Evolutionary conservation across 1,140 invertebrate species (phyloP), one percentile per base, ranked within the genome.

Genomic region (Pseudomyrmex flavicornis): DNA sequence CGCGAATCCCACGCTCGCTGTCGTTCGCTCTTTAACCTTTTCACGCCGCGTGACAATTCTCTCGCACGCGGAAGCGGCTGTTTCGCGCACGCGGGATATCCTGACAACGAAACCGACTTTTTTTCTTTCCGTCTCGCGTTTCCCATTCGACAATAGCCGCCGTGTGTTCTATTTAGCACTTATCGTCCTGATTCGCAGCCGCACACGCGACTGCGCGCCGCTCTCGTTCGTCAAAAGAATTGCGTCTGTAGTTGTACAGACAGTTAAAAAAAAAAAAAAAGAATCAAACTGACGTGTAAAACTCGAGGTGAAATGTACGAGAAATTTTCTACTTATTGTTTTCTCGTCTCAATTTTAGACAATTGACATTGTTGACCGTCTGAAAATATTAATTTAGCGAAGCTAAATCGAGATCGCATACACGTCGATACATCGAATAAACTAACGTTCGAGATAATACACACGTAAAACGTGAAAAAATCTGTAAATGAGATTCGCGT

Each of bases 1-100:
- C 76, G n/a, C 65, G 35, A 79, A 35, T 79, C 52, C 35, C 17
- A 68, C 50, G 35, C 75, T 35, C 35, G 20, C 1, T 69, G 13
- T 52, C 66, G 20, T 17, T 69, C 20, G 76, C 76, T 79, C 44
- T 79, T 79, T 68, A 59, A 79, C 76, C 65, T 79, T 79, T 79
- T 70, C 65, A 70, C 44, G 62, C 62, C 65, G 35, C 56, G 44
- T 48, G 52, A 79, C 65, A 52, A 7, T 58, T 52, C 61, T 12
- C 65, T 56, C 44, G 17, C 46, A 35, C 17, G 26, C 65, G 65
- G 65, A 79, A 79, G 20, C 65, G 48, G 69, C 65, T 79, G 65
- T 79, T 48, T 79, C 50, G 20, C 75, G 35, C 66, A 70, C 48
- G 17, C 50, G 12, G 74, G 48, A 66, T 77, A 68, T 70, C 20